These are phyloP conservation scores for Ptilodon capucinus DNA, from an alignment of 2,888 invertebrate species.

Conservation along the genomic window DNA sequence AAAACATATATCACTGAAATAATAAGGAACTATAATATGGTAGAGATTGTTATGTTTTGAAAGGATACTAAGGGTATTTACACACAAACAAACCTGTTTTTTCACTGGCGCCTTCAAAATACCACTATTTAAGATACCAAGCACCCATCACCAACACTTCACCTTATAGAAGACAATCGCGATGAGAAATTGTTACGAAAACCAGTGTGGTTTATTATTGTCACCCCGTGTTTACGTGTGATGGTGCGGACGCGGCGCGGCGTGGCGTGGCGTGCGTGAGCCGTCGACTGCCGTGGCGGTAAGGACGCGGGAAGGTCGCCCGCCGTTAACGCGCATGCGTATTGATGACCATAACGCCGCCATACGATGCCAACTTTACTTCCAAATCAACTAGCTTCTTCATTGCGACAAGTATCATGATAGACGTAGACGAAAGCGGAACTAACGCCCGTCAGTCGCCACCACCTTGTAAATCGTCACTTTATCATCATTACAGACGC, in stretches of 20 bases:
- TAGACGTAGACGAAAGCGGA: too few species aligned
- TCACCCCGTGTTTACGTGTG: slow-evolving; percentile 58
- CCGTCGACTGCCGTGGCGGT: slow-evolving; percentile 58
- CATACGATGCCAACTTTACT: slow-evolving; percentile 52
- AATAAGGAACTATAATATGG: background rate
- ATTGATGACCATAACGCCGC: slow-evolving; percentile 37
- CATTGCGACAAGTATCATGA: too few species aligned
- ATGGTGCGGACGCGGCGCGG: too few species aligned
- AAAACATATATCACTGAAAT: slow-evolving; percentile 3
- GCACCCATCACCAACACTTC: slow-evolving; percentile 53
- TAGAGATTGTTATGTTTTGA: slow-evolving; percentile 2
- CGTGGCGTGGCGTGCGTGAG: slow-evolving; percentile 69
- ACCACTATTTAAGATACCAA: slow-evolving; percentile 30
- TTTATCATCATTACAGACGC: too few species aligned
- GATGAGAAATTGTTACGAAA: slow-evolving; percentile 40
- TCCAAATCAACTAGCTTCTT: too few species aligned
- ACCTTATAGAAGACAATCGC: slow-evolving; percentile 30
- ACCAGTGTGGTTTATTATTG: slow-evolving; percentile 50
- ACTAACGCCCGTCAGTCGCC: too few species aligned
- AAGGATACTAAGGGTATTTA: slow-evolving; percentile 1
- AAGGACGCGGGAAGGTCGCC: slow-evolving; percentile 77
- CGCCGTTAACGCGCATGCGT: slow-evolving; percentile 68
- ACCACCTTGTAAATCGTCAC: too few species aligned
- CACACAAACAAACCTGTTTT: slow-evolving; percentile 43
- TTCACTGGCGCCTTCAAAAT: slow-evolving; percentile 26